These are phyloP conservation scores for Balearica regulorum DNA, from an alignment of 2,797 vertebrate genomes.

Conservation along the genomic window DNA sequence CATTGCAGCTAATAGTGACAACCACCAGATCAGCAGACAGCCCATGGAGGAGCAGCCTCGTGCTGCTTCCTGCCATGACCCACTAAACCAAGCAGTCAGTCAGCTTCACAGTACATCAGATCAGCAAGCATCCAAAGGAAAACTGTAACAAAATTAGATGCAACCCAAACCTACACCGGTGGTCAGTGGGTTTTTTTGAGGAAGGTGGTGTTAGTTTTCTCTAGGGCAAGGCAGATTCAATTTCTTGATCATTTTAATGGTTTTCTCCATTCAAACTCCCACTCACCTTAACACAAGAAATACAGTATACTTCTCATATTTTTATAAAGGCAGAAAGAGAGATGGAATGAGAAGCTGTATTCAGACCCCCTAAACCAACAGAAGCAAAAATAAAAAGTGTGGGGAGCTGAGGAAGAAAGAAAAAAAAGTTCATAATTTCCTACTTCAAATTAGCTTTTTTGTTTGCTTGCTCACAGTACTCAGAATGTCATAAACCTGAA, in stretches of 20 bases:
- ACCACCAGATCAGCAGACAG: accelerated
- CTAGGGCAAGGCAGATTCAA: neutral
- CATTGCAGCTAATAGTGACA: neutral
- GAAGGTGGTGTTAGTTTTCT: neutral
- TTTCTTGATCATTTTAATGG: neutral
- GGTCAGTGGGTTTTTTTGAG: neutral
- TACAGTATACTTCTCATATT: too few relatives aligned
- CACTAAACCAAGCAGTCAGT: neutral
- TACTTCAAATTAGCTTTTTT: neutral
- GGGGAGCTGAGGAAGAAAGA: neutral
- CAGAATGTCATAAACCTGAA: neutral
- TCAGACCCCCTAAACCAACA: neutral
- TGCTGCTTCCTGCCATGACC: neutral
- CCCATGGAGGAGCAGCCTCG: neutral
- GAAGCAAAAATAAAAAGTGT: neutral
- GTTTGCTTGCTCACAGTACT: neutral
- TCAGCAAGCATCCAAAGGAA: neutral
- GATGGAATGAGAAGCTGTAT: neutral
- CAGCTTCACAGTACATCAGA: neutral
- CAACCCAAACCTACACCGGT: neutral
- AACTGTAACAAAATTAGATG: neutral
- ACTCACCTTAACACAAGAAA: neutral
- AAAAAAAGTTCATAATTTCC: neutral
- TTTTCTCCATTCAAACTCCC: neutral
- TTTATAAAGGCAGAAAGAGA: neutral